phyloP scores from a whole-genome alignment of 2,797 vertebrate genomes.

The Gouania willdenowi region DNA sequence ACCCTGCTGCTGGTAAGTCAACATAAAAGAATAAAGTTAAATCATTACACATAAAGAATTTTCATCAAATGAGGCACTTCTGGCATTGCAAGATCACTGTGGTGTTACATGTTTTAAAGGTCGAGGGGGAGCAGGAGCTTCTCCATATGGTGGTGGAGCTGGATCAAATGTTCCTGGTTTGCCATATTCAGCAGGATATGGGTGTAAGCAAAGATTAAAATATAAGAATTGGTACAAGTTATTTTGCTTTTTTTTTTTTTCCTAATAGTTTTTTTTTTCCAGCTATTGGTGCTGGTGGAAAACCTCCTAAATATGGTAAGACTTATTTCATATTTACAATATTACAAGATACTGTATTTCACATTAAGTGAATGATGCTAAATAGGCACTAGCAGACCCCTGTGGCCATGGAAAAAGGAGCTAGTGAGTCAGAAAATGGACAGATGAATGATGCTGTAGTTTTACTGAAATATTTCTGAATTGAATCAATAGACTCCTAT shows the following conservation, averaged over 20 bases:
- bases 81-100: no score
- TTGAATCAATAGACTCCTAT: no score
- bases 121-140: constrained; percentile 26
- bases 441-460: no score
- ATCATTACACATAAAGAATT: no score
- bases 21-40: background rate
- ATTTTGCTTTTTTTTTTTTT: no score
- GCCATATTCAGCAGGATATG: constrained; percentile 55
- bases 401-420: no score
- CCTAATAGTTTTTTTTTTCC: constrained; percentile 10
- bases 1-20: no score
- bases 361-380: no score
- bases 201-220: constrained; percentile 61
- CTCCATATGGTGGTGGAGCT: constrained; percentile 25
- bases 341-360: background rate
- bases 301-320: constrained; percentile 63
- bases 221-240: no score
- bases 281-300: constrained; percentile 47
- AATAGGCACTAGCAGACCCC: no score
- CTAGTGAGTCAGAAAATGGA: no score
- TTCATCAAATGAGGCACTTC: background rate
- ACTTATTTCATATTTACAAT: background rate
- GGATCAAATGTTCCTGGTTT: constrained; percentile 30
- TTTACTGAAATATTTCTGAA: no score
- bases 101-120: constrained; percentile 2